These are phyloP conservation scores for Vulpes ferrilata DNA, from an alignment of 2,113 vertebrate species.

Conservation along the genomic window DNA sequence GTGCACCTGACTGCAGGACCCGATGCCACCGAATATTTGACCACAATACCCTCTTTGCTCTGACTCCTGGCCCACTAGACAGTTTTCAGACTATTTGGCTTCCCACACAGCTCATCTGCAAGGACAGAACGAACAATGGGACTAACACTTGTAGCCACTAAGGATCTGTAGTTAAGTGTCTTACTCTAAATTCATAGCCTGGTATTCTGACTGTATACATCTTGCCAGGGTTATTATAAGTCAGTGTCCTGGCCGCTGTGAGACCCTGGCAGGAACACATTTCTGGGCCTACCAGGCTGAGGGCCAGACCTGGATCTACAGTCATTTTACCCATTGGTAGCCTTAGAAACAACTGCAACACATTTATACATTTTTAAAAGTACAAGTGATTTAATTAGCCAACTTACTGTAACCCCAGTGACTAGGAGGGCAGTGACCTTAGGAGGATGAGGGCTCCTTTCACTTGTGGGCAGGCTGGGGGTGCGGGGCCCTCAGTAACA, in stretches of 20 bases:
- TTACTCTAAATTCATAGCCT: not conserved
- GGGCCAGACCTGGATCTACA: no score
- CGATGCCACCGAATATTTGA: accelerated
- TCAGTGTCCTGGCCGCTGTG: accelerated
- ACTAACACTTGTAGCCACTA: not conserved
- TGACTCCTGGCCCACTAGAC: not conserved
- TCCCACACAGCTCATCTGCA: not conserved
- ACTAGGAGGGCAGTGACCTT: not conserved
- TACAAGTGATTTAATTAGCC: not conserved
- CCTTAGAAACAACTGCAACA: not conserved
- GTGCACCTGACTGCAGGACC: not conserved
- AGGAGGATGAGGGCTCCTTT: not conserved
- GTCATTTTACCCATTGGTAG: no score
- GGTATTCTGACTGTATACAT: no score
- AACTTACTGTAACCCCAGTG: not conserved
- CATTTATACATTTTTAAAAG: not conserved
- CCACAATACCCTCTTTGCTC: not conserved
- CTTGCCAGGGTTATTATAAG: not conserved
- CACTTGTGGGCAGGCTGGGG: not conserved
- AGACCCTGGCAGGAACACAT: not conserved
- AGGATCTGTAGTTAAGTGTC: not conserved
- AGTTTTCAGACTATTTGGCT: not conserved
- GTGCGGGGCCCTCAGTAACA: not conserved
- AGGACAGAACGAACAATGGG: not conserved
- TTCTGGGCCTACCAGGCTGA: not conserved